Evolutionary conservation across 1,140 invertebrate species (phyloP).

Genomic region (Drosophila auraria): DNA sequence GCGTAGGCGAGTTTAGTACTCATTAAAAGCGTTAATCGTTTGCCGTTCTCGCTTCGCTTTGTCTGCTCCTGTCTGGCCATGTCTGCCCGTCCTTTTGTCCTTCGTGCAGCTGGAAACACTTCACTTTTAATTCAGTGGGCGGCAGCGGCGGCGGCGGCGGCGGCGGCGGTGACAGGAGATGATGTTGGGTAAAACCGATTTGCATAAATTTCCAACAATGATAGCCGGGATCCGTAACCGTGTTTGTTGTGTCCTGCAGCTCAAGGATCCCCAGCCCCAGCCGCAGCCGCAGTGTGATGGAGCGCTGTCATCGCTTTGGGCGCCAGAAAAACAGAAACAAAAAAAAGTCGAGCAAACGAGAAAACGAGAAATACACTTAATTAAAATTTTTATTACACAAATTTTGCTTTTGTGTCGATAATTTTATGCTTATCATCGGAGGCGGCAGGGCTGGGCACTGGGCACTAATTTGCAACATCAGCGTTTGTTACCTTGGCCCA

Average conservation of each 20-base stretch:
- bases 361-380: constrained; percentile 34
- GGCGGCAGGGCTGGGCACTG: neutral
- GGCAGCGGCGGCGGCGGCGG: neutral
- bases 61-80: constrained; percentile 47
- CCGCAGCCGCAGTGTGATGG: constrained; percentile 39
- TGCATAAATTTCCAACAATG: constrained; percentile 78
- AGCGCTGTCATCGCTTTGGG: constrained; percentile 57
- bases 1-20: constrained; percentile 78
- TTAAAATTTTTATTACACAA: constrained; percentile 68
- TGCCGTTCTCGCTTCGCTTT: constrained; percentile 3
- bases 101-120: constrained; percentile 65
- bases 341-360: neutral
- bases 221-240: constrained; percentile 42
- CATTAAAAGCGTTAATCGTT: constrained; percentile 80
- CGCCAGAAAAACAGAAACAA: constrained; percentile 12
- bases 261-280: neutral
- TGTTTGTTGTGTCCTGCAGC: constrained; percentile 6
- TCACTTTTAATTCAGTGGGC: constrained; percentile 68
- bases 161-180: constrained; percentile 2
- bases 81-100: constrained; percentile 24
- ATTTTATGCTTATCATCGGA: constrained; percentile 80
- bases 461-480: constrained; percentile 73
- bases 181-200: constrained; percentile 60
- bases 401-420: constrained; percentile 79
- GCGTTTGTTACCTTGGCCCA: constrained; percentile 19